These are phyloP conservation scores for Heterohyrax brucei DNA, from an alignment of 2,797 vertebrate species.

Conservation along the genomic window DNA sequence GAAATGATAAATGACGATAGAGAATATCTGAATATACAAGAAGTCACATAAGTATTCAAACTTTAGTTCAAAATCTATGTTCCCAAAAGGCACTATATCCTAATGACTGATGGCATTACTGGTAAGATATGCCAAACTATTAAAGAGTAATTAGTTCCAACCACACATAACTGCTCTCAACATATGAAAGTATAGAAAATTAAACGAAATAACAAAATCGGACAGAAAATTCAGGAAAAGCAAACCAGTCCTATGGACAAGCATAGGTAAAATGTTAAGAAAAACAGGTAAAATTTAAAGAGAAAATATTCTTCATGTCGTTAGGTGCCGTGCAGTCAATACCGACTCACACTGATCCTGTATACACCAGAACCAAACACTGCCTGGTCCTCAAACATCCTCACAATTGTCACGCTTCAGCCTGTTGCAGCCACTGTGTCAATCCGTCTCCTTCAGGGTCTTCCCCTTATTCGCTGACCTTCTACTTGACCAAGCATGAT, in stretches of 20 bases:
- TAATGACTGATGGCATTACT: background rate
- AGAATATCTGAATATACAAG: background rate
- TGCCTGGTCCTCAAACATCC: no score
- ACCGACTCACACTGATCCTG: no score
- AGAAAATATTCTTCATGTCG: background rate
- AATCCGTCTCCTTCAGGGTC: no score
- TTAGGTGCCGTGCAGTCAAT: no score
- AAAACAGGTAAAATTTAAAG: conserved; percentile 37
- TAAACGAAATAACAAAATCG: background rate
- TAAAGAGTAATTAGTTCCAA: background rate
- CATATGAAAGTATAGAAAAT: conserved; percentile 8
- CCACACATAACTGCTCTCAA: background rate
- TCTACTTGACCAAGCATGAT: no score
- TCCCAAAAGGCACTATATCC: background rate
- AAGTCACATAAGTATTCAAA: conserved; percentile 44
- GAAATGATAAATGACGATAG: background rate
- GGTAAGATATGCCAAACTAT: background rate
- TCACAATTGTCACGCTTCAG: no score
- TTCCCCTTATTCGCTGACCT: no score
- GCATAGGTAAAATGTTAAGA: background rate
- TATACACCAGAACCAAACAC: no score
- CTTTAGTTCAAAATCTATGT: conserved; percentile 23
- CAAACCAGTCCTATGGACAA: background rate
- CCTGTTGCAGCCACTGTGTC: no score
- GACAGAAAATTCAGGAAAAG: conserved; percentile 38